Evolutionary conservation across 2,797 vertebrate species (phyloP), one percentile per base, ranked within the genome.

Genomic region (Potorous gilbertii): DNA sequence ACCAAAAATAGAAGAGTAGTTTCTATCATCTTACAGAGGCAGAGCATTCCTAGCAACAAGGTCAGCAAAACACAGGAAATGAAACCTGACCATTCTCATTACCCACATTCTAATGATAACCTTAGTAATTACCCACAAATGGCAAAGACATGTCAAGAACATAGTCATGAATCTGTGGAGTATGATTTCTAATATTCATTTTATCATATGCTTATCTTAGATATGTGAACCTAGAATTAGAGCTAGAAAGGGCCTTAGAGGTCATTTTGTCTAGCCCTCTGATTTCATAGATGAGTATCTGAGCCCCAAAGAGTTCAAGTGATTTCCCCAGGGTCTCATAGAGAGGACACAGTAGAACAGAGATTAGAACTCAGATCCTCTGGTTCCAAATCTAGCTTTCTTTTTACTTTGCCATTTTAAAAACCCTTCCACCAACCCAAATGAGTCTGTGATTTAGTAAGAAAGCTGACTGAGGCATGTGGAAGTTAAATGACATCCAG

Each of bases 151-250:
- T 62, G 18, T 89, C 59, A 57, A 96, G 66, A 94, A 92, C 74
- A 91, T 0, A 89, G 57, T 94, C 54, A 57, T 87, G 52, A 54
- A 66, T 81, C 92, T 91, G 4, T 66, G 56, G 31, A 50, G 9
- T 24, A 56, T 1, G 31, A 90, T 94, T 96, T 57, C 94, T 90
- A 95, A 94, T 74, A 74, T 52, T 93, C 92, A 46, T 87, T 87
- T 87, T 27, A 87, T 10, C 40, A 46, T 81, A 81, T 46, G 40
- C 21, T 81, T 81, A 24, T 87, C 27, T 46, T 87, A 50, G 21
- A 27, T 87, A 87, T 50, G 24, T 4, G 40, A 87, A 87, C 3
- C 18, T 50, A 27, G 40, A 87, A 50, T 87, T 50, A 87, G 21
- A 87, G 24, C 21, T 27, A 87, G 74, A 87, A 87, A 87, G 74